Evolutionary conservation across 2,797 vertebrate genomes (phyloP), one percentile per base, ranked within the genome.

Genomic region (Urosaurus nigricauda): DNA sequence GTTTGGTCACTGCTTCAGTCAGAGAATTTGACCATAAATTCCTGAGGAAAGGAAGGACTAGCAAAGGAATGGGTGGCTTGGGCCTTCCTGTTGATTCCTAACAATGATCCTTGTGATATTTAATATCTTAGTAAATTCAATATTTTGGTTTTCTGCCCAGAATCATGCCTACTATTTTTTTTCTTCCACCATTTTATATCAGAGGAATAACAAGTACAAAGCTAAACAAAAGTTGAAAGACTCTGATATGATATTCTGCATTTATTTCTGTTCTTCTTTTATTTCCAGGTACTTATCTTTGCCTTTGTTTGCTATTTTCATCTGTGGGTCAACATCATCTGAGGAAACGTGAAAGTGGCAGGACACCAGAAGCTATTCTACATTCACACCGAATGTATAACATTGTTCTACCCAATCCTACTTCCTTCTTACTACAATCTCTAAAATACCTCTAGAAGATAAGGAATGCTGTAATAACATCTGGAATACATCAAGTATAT

Each of bases 21-120:
- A 29, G 60, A 78, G 24, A 83, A 9, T 70, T 35, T 83, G 51
- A 70, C 35, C n/a, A 83, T 70, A 70, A 83, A 77, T 90, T 77
- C 60, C 53, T 83, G 29, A 77, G 47, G 74, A 60, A 29, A 78
- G 51, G 47, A 78, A 60, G 78, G 16, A 21, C 19, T 60, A 26
- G 71, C 40, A 37, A 75, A 26, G 32, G 26, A 56, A 7, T 37
- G 74, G 47, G 11, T 75, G 35, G n/a, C 74, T 83, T 77, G 40
- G 71, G 37, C 29, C 9, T 11, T 13, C 14, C 19, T 32, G 35
- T 32, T 81, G 40, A 74, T 6, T 51, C 13, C 53, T 35, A 70
- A 70, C 3, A 79, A 79, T 43, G 35, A 79, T 43, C 9, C 51
- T 35, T 65, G 13, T 78, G 24, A 56, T 56, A 83, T 43, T 35